Evolutionary conservation across 1,140 invertebrate genomes (phyloP), one percentile per base, ranked within the genome.

Genomic region (Drosophila sturtevanti): DNA sequence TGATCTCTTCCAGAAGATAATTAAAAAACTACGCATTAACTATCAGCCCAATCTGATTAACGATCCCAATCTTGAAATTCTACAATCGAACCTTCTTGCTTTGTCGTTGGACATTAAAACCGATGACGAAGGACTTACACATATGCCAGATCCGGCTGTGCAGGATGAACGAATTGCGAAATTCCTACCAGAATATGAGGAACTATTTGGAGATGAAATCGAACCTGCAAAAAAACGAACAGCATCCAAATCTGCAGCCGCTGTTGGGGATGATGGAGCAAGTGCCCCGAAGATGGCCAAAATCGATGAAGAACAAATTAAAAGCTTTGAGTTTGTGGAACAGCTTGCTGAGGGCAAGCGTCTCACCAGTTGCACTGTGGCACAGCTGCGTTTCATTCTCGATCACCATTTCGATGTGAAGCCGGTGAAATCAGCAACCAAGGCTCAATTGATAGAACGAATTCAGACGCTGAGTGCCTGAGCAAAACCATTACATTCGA

Each of bases 161-260:
- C 90, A 90, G 60, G 73, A 90, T 58, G 61, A 77, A 55, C 90
- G 90, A n/a, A 90, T 91, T 61, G 72, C 75, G 7, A 73, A 79
- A 34, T 27, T 85, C 11, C 0, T 91, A 24, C 81, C 81, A 3
- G 52, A 61, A 1, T 87, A 90, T 27, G 74, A 81, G 4, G 35
- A 65, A 7, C 70, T 90, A 14, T 91, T 91, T 60, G 81, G 51
- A 0, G 4, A 54, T 2, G 87, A 91, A 21, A n/a, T 16, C 0
- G 74, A 85, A 6, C 62, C 55, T 0, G 37, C 71, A 0, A 82
- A 86, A 44, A 91, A 91, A 22, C 69, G 90, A 16, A 0, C 75
- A 0, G 87, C 87, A 52, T 10, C 38, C 5, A 72, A 64, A 12
- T n/a, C 63, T 1, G 10, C 14, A 18, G 7, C 14, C 0, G 10